Evolutionary conservation across 2,888 invertebrate genomes (phyloP).

Genomic region (Sarcophaga carnaria): DNA sequence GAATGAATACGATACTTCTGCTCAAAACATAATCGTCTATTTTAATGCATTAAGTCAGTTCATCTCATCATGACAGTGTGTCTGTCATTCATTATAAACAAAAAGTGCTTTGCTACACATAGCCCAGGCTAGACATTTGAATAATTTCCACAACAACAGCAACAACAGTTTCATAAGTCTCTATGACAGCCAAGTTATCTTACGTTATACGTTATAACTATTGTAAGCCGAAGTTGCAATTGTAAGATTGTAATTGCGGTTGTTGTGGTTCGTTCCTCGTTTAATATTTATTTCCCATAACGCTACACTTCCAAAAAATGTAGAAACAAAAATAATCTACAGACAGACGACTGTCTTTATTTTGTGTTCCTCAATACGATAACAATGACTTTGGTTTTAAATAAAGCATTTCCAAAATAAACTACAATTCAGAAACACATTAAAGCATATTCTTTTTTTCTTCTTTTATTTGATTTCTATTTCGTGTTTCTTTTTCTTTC

Average conservation of each 20-base stretch:
- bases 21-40: conserved; percentile 32
- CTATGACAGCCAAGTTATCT: not conserved
- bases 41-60: conserved; percentile 28
- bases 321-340: too few relatives aligned
- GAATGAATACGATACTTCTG: conserved; percentile 1
- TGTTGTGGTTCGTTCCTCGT: conserved; percentile 33
- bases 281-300: conserved; percentile 64
- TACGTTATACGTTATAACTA: too few relatives aligned
- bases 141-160: not conserved
- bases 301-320: conserved; percentile 39
- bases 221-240: not conserved
- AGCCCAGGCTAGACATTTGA: conserved; percentile 43
- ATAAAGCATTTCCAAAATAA: conserved; percentile 27
- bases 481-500: not conserved
- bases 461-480: not conserved
- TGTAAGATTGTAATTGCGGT: conserved; percentile 53
- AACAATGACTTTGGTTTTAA: conserved; percentile 65
- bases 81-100: not conserved
- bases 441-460: conserved; percentile 2
- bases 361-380: conserved; percentile 40
- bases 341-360: too few relatives aligned
- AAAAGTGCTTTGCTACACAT: not conserved
- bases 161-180: not conserved
- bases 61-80: not conserved
- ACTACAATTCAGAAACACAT: not conserved